phyloP scores from a whole-genome alignment of 2,113 vertebrate species.

The Craseonycteris thonglongyai region DNA sequence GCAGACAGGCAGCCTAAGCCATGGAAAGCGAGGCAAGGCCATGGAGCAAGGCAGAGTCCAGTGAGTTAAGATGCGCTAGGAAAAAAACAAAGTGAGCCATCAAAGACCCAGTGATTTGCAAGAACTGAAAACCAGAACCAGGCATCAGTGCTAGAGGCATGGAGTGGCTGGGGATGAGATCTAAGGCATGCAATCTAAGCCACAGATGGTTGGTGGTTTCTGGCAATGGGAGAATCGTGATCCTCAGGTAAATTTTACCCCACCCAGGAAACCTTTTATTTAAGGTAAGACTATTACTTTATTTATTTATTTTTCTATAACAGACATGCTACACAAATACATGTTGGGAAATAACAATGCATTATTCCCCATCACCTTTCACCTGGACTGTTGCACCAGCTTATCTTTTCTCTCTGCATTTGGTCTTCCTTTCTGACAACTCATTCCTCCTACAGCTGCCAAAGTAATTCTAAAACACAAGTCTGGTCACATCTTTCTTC shows the following conservation, averaged over 20 bases:
- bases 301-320: background rate
- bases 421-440: background rate
- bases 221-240: background rate
- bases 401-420: conserved; percentile 14
- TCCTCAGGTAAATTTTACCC: background rate
- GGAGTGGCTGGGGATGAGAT: background rate
- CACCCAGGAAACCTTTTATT: background rate
- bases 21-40: background rate
- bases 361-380: conserved; percentile 20
- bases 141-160: background rate
- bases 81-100: background rate
- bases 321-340: background rate
- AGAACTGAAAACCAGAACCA: background rate
- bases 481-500: conserved; percentile 21
- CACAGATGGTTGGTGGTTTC: background rate
- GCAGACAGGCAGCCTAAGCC: background rate
- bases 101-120: background rate
- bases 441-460: background rate
- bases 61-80: background rate
- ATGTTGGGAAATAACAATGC: background rate
- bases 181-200: background rate
- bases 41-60: background rate
- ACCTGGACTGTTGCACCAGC: background rate
- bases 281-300: background rate
- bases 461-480: conserved; percentile 27